phyloP scores from a whole-genome alignment of 1,140 invertebrate species.

The Drosophila prosaltans region DNA sequence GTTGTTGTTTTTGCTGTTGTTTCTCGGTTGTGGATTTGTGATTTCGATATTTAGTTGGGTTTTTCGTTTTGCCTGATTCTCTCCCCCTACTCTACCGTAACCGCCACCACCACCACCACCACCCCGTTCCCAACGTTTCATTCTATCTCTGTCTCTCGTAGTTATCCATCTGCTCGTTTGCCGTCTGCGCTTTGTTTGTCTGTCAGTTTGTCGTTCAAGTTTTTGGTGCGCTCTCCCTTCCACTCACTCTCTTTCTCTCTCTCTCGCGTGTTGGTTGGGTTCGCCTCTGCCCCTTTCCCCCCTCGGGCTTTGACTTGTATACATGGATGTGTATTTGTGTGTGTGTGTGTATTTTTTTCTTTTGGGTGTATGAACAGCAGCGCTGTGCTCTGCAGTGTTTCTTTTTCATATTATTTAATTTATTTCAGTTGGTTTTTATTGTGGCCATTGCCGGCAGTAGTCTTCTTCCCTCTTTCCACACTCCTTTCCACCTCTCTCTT shows the following conservation, averaged over 20 bases:
- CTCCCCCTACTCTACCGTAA: slow-evolving; percentile 6
- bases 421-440: slow-evolving; percentile 79
- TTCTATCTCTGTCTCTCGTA: slow-evolving; percentile 24
- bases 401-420: slow-evolving; percentile 81
- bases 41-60: slow-evolving; percentile 80
- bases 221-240: slow-evolving; percentile 31
- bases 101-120: not conserved
- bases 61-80: slow-evolving; percentile 41
- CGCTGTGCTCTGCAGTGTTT: slow-evolving; percentile 60
- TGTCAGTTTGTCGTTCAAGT: slow-evolving; percentile 54
- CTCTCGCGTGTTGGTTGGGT: slow-evolving; percentile 29
- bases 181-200: slow-evolving; percentile 42
- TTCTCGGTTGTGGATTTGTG: slow-evolving; percentile 74
- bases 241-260: too few species aligned
- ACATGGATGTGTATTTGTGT: not conserved
- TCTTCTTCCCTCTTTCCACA: not conserved
- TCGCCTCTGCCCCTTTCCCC: slow-evolving; percentile 21
- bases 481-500: not conserved
- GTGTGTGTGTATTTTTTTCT: slow-evolving; percentile 43
- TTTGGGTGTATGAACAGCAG: slow-evolving; percentile 52
- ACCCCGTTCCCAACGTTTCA: not conserved
- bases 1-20: slow-evolving; percentile 46
- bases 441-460: slow-evolving; percentile 52
- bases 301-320: slow-evolving; percentile 10
- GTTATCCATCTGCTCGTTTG: slow-evolving; percentile 41